Conservation (phyloP, 2,888 invertebrate genomes). For the Acronicta aceris region DNA sequence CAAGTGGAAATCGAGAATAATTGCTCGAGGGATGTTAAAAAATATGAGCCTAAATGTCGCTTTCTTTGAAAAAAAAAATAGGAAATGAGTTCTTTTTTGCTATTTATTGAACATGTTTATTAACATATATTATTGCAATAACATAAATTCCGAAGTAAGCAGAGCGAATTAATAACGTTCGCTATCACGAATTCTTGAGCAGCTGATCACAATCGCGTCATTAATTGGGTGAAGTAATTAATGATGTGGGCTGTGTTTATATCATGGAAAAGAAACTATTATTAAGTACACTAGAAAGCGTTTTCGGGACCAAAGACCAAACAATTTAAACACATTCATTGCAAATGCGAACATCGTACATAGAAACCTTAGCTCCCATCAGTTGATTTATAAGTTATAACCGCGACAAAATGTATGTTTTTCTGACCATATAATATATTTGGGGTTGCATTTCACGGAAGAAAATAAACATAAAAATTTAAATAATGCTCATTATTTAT, state of each 20-base stretch:
- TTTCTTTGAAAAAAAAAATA: too few relatives aligned
- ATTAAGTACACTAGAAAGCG: too few relatives aligned
- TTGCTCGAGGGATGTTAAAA: too few relatives aligned
- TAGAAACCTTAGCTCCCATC: conserved; percentile 1
- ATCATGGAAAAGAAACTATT: conserved; percentile 29
- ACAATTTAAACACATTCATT: conserved; percentile 2
- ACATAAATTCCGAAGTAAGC: conserved; percentile 15
- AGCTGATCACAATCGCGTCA: conserved; percentile 37
- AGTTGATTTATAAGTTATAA: conserved; percentile 10
- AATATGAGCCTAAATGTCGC: too few relatives aligned
- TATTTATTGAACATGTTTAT: too few relatives aligned
- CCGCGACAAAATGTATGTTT: conserved; percentile 18
- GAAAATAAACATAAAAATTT: conserved; percentile 17
- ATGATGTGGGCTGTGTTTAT: conserved; percentile 48
- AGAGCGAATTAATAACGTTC: conserved; percentile 25
- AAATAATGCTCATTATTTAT: conserved; percentile 22
- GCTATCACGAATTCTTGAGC: conserved; percentile 32
- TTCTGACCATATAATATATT: conserved; percentile 16
- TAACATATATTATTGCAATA: too few relatives aligned
- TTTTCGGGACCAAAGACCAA: neutral
- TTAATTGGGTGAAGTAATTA: conserved; percentile 53
- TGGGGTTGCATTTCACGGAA: conserved; percentile 4
- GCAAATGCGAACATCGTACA: conserved; percentile 4
- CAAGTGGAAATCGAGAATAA: too few relatives aligned
- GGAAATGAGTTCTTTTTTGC: too few relatives aligned